These are phyloP conservation scores for Lampris incognitus DNA, from an alignment of 2,113 vertebrate genomes.

Conservation along the genomic window DNA sequence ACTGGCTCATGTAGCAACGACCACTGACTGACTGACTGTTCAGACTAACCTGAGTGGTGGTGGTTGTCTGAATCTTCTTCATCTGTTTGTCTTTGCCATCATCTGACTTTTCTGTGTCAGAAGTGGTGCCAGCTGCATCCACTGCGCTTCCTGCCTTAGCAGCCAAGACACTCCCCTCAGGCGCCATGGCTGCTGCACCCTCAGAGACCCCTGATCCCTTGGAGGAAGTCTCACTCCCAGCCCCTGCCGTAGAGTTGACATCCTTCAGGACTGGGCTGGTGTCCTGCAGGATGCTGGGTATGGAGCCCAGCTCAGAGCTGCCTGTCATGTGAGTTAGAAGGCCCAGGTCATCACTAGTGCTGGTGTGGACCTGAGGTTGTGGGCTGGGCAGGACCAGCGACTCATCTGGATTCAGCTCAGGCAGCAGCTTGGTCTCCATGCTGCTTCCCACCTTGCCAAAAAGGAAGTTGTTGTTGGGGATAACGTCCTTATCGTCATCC, in stretches of 20 bases:
- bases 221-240: constrained; percentile 80
- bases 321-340: constrained; percentile 88
- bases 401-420: constrained; percentile 85
- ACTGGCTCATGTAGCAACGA: too few species aligned
- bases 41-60: constrained; percentile 86
- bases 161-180: constrained; percentile 80
- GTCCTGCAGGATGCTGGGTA: constrained; percentile 86
- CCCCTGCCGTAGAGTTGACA: constrained; percentile 78
- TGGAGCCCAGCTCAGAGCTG: constrained; percentile 83
- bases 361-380: constrained; percentile 84
- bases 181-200: constrained; percentile 74
- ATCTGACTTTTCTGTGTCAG: constrained; percentile 90
- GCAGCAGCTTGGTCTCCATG: constrained; percentile 87
- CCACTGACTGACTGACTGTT: neutral
- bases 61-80: constrained; percentile 94
- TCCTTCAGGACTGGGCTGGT: constrained; percentile 84
- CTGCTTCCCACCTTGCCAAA: constrained; percentile 87
- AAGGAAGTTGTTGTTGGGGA: constrained; percentile 87
- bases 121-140: constrained; percentile 72
- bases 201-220: constrained; percentile 80
- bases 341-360: constrained; percentile 86
- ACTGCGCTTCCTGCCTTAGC: constrained; percentile 85
- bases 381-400: constrained; percentile 86
- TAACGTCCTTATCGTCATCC: constrained; percentile 92
- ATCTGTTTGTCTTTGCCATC: constrained; percentile 92